Conservation (phyloP, 2,888 invertebrate genomes). For the Cataglyphis livida region DNA sequence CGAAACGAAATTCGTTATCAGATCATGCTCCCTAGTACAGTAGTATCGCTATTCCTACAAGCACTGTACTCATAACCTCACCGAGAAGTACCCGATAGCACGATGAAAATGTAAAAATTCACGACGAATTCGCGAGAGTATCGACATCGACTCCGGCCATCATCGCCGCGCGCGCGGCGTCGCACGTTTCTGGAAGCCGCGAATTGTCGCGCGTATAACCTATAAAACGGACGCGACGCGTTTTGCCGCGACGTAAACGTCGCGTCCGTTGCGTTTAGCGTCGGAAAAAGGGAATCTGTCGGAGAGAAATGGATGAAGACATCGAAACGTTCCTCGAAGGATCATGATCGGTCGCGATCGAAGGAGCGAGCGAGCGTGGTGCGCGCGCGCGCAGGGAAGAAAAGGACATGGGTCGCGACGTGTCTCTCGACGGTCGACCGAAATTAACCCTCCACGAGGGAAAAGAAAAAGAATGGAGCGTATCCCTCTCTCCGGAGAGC, state of each 20-base stretch:
- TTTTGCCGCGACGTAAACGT: not conserved
- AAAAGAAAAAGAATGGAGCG: constrained; percentile 60
- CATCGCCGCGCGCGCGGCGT: not conserved
- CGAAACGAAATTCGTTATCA: not conserved
- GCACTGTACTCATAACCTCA: not conserved
- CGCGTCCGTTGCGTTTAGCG: not conserved
- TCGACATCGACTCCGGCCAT: constrained; percentile 33
- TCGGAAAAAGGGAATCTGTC: not conserved
- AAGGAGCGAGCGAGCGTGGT: not conserved
- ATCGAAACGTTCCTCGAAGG: not conserved
- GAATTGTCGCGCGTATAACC: constrained; percentile 29
- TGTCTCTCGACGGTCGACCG: constrained; percentile 65
- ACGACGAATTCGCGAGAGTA: not conserved
- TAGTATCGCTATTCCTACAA: not conserved
- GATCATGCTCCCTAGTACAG: not conserved
- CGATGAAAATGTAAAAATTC: not conserved
- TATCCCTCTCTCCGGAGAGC: constrained; percentile 33
- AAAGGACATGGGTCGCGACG: not conserved
- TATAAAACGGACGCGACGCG: constrained; percentile 7
- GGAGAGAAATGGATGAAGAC: not conserved
- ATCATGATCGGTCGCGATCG: constrained; percentile 17
- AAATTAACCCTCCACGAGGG: constrained; percentile 74
- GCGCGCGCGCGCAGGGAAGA: not conserved
- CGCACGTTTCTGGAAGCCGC: constrained; percentile 32
- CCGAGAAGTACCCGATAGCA: not conserved